phyloP scores from a whole-genome alignment of 30 jellyfish, hydroid and myxozoan genomes.

The Sanderia malayensis region DNA sequence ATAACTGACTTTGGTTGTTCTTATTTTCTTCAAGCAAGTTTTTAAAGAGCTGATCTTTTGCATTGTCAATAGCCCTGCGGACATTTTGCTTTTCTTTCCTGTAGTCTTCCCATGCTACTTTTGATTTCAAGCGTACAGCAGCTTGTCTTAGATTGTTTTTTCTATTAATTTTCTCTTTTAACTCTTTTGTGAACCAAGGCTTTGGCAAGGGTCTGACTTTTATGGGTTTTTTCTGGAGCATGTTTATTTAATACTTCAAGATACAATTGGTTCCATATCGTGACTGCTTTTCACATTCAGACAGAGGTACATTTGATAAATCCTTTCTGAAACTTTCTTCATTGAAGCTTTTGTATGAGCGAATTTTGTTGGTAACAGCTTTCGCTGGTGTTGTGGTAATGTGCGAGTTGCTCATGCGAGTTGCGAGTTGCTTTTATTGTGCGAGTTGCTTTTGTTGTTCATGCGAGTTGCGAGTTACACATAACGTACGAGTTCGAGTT shows the following conservation, averaged over 20 bases:
- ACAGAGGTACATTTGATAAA: constrained; percentile 3
- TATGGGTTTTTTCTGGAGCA: constrained; percentile 10
- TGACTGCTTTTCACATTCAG: constrained; percentile 9
- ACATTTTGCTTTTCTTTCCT: constrained; percentile 24
- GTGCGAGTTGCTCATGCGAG: too few relatives aligned
- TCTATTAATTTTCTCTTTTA: constrained; percentile 17
- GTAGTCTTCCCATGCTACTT: constrained; percentile 28
- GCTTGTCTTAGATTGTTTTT: constrained; percentile 19
- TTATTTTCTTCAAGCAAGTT: constrained; percentile 22
- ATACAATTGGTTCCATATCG: constrained; percentile 3
- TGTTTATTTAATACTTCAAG: constrained; percentile 6
- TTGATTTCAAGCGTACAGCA: constrained; percentile 15
- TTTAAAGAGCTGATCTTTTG: constrained; percentile 28
- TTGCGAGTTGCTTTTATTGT: too few relatives aligned
- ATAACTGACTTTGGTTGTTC: constrained; percentile 21
- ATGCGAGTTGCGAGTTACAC: background rate
- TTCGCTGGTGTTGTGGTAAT: background rate
- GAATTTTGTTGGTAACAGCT: constrained; percentile 4
- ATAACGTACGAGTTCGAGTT: too few relatives aligned
- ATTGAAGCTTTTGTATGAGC: constrained; percentile 5
- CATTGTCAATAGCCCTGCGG: constrained; percentile 23
- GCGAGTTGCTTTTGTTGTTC: background rate
- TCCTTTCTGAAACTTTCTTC: constrained; percentile 5
- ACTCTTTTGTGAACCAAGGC: constrained; percentile 25
- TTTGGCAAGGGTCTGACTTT: constrained; percentile 6